Evolutionary conservation across 2,888 invertebrate genomes (phyloP).

Genomic region (Taenaris catops): DNA sequence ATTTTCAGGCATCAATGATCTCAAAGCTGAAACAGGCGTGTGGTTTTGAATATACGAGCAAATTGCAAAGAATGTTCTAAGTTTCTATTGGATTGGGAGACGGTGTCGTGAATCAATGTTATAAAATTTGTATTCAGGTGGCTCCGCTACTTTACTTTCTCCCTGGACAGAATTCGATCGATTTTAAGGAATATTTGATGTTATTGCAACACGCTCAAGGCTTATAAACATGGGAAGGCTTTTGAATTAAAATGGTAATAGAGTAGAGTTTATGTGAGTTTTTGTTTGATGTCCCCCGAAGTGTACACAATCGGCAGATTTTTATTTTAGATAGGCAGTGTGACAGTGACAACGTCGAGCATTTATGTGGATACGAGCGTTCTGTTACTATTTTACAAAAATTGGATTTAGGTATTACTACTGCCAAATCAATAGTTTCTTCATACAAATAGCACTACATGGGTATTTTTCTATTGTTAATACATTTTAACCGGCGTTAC

Average conservation of each 20-base stretch:
- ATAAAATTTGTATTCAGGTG: slow-evolving; percentile 72
- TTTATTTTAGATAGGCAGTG: not conserved
- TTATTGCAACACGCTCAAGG: slow-evolving; percentile 25
- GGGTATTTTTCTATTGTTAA: no score
- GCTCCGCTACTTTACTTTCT: slow-evolving; percentile 49
- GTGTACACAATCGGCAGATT: not conserved
- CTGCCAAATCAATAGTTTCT: no score
- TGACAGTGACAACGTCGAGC: not conserved
- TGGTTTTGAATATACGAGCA: no score
- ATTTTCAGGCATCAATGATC: no score
- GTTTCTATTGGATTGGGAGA: slow-evolving; percentile 66
- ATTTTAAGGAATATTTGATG: slow-evolving; percentile 50
- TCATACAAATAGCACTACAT: no score
- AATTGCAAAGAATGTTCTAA: no score
- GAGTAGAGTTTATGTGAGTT: slow-evolving; percentile 1
- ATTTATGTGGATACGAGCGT: not conserved
- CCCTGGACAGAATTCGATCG: slow-evolving; percentile 49
- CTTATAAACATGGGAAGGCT: slow-evolving; percentile 22
- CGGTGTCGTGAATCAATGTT: slow-evolving; percentile 65
- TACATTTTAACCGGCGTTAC: no score
- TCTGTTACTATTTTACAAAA: no score
- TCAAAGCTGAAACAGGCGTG: no score
- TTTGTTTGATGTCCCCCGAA: not conserved
- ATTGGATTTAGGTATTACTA: no score
- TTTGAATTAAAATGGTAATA: slow-evolving; percentile 19